Base-by-base conservation (phyloP, 2,113 vertebrate species). In the Rhinopomastus cyanomelas region DNA sequence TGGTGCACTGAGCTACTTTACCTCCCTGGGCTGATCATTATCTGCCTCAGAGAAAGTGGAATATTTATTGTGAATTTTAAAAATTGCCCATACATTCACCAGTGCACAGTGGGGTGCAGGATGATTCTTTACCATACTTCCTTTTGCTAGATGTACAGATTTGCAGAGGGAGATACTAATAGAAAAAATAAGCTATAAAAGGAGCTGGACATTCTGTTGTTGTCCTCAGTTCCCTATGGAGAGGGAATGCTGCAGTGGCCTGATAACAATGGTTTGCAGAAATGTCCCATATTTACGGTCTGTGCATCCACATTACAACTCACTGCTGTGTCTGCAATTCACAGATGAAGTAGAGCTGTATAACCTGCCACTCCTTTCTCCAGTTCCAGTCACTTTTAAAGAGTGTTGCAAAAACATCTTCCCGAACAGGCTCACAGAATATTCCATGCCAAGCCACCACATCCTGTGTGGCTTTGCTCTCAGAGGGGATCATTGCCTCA, bases 201-300 rank as follows among this genome's bases (percentile, higher is more conserved):
- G 15, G 20, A 71, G 46, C 5, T 60, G 53, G 20, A 30, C 12
- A 32, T 37, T 30, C 25, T 30, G 34, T 16, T 1, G 3, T 16
- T 22, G 13, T 15, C 37, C 22, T 80, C 1, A 0, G 5, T 55
- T 60, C 57, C 52, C 39, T 65, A 17, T 14, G 1, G 1, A 14
- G 8, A 22, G 42, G 0, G 0, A 76, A 42, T 48, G 46, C 37
- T 49, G 36, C 18, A 20, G 12, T 15, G 18, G 23, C 36, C 61
- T 16, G 25, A 34, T 23, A 48, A 8, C 39, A n/a, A 11, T 1
- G 7, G 29, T 29, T 57, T 83, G 23, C 48, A 62, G 34, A 74
- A 61, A 34, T 16, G 30, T 22, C 27, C 20, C 11, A 0, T 22
- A 25, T 26, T 73, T 37, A 19, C 19, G 29, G 12, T 13, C 37